Evolutionary conservation across 2,797 vertebrate genomes (phyloP), one percentile per base, ranked within the genome.

Genomic region (Thunnus albacares): DNA sequence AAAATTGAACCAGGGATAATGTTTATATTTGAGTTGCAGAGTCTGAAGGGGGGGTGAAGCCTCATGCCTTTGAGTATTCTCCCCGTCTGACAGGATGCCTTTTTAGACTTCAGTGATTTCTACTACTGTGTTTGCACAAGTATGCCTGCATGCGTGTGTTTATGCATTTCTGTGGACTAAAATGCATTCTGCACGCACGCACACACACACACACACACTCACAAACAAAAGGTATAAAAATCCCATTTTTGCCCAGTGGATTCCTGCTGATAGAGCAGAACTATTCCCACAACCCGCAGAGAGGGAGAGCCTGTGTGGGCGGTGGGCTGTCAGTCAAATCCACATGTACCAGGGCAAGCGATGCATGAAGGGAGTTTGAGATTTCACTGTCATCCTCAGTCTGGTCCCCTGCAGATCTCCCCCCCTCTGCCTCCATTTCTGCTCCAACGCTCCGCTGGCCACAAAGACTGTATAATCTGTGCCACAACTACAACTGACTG

Each of bases 331-430:
- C 92, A 92, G 20, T 92, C 91, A 93, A 64, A 88, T 75, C 83
- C 80, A 69, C 88, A 85, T 83, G 83, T 88, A 83, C 79, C 77
- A 71, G 35, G 56, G 12, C 71, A 77, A 91, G 84, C 81, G 75
- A 92, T 88, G 93, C 92, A 89, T 90, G 83, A 92, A 87, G 89
- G 68, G 79, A 89, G 81, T 85, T 85, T 85, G 79, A 91, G 82
- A 92, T 89, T 89, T 87, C 60, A 67, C 91, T 88, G 87, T 91
- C 90, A 91, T 92, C 79, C 79, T 78, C 80, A 75, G 78, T 89
- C 88, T 75, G 75, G 66, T 76, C 77, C 87, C 86, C 72, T 76
- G 77, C 71, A 83, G 75, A 82, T 71, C 66, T 68, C 41, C 33
- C 61, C 47, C 24, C 68, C 45, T 80, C 70, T 87, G 75, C 57